phyloP scores from a whole-genome alignment of 1,140 invertebrate species.

The Caenorhabditis remanei region DNA sequence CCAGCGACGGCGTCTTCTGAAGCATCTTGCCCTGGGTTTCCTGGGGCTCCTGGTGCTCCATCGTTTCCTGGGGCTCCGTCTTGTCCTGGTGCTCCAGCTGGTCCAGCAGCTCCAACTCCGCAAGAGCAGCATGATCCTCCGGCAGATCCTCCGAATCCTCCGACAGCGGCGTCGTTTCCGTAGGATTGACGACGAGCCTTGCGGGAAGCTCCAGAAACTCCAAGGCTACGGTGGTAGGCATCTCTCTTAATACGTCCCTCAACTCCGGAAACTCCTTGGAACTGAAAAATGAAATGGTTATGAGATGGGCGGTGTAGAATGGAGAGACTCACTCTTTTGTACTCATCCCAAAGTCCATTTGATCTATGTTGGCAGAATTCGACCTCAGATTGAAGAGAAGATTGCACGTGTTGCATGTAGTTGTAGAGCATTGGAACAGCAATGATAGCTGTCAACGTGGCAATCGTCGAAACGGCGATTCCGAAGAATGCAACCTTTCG shows the following conservation, averaged over 20 bases:
- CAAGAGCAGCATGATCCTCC: slow-evolving; percentile 64
- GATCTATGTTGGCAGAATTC: slow-evolving; percentile 65
- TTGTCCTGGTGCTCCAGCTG: slow-evolving; percentile 59
- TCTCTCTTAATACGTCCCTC: slow-evolving; percentile 58
- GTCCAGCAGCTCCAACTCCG: slow-evolving; percentile 61
- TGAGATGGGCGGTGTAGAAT: too few species aligned
- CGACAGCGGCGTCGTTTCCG: slow-evolving; percentile 60
- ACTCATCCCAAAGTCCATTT: slow-evolving; percentile 63
- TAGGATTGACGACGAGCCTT: slow-evolving; percentile 62
- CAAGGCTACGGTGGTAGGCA: slow-evolving; percentile 57
- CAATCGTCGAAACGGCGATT: slow-evolving; percentile 64
- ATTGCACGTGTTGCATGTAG: slow-evolving; percentile 69
- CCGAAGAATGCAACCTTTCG: slow-evolving; percentile 63
- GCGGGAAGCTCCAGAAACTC: slow-evolving; percentile 45
- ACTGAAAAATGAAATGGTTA: not conserved
- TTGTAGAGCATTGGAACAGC: slow-evolving; percentile 69
- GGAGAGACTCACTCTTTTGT: slow-evolving; percentile 53
- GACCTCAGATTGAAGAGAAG: slow-evolving; percentile 64
- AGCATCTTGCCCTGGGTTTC: slow-evolving; percentile 60
- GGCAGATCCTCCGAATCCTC: slow-evolving; percentile 62
- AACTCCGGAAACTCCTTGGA: slow-evolving; percentile 53
- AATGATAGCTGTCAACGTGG: slow-evolving; percentile 66
- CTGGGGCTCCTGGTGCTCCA: slow-evolving; percentile 39
- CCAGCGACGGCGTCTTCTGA: slow-evolving; percentile 65
- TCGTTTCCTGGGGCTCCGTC: slow-evolving; percentile 66